These are phyloP conservation scores for Pseudomyrmex flavicornis DNA, from an alignment of 1,140 invertebrate genomes.

Conservation along the genomic window DNA sequence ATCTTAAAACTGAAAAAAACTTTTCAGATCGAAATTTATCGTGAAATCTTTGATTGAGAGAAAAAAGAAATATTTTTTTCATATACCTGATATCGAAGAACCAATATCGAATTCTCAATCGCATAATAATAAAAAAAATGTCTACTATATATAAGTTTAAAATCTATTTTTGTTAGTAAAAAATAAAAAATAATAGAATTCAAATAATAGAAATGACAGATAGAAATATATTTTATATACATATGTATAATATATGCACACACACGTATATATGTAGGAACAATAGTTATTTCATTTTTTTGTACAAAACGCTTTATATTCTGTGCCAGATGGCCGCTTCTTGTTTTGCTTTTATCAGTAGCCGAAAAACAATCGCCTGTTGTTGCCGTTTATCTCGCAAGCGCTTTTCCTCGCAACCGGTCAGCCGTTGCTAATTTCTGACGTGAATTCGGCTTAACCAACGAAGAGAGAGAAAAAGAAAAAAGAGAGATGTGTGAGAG, in stretches of 20 bases:
- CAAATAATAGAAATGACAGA: neutral
- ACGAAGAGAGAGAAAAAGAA: no score
- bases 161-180: no score
- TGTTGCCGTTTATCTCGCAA: constrained; percentile 34
- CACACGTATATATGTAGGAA: neutral
- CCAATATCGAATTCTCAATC: no score
- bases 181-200: neutral
- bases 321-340: neutral
- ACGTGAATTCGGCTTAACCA: constrained; percentile 76
- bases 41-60: no score
- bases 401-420: neutral
- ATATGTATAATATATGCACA: no score
- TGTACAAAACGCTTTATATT: neutral
- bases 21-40: neutral
- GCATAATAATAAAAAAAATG: no score
- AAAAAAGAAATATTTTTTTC: no score
- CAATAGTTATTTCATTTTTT: neutral
- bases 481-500: no score
- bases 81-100: no score
- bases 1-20: no score
- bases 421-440: constrained; percentile 71
- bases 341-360: constrained; percentile 12
- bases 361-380: constrained; percentile 59
- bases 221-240: neutral
- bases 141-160: no score